phyloP scores from a whole-genome alignment of 2,113 vertebrate species.

The Pampusana beccarii region DNA sequence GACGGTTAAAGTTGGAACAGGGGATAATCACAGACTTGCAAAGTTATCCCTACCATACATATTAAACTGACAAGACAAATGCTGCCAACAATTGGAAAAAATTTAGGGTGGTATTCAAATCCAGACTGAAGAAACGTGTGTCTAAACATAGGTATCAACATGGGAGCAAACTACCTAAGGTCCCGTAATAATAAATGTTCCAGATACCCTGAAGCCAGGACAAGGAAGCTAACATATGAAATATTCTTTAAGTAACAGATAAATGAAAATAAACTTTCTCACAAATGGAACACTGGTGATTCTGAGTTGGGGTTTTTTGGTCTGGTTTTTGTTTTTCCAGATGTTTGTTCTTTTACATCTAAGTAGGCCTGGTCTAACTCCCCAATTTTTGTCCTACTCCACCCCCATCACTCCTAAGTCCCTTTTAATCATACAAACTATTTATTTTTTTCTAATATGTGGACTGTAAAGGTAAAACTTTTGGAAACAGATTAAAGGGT shows the following conservation, averaged over 20 bases:
- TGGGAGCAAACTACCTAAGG: not conserved
- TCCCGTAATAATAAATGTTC: not conserved
- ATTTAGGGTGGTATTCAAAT: not conserved
- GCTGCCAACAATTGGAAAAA: not conserved
- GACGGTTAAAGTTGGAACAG: not conserved
- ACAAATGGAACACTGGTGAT: not conserved
- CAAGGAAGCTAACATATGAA: not conserved
- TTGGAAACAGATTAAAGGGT: not conserved
- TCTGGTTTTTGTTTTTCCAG: not conserved
- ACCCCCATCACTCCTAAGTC: not conserved
- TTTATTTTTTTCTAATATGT: not conserved
- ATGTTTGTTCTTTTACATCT: not conserved
- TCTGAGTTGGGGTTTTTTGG: not conserved
- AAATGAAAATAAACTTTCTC: not conserved
- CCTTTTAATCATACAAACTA: not conserved
- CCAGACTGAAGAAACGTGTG: not conserved
- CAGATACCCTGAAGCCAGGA: not conserved
- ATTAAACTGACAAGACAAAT: not conserved
- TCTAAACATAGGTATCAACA: not conserved
- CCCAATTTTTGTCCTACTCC: not conserved
- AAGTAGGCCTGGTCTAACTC: not conserved
- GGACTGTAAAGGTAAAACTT: not conserved
- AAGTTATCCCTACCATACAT: not conserved
- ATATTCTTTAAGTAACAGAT: not conserved
- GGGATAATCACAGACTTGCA: not conserved